Evolutionary conservation across 2,113 vertebrate genomes (phyloP).

Genomic region (Salvator merianae): DNA sequence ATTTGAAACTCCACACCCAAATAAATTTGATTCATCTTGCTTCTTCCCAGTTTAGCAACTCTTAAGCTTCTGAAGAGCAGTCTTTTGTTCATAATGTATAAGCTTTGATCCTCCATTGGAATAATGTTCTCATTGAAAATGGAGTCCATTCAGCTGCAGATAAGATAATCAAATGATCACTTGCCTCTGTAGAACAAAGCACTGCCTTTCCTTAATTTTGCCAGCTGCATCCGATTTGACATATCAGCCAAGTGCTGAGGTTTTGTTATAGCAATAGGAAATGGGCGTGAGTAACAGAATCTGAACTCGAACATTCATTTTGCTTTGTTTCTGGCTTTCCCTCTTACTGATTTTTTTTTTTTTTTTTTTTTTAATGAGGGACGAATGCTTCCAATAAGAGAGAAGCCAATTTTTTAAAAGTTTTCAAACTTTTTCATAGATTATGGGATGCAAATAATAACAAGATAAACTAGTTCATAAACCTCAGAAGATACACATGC

Average conservation of each 20-base stretch:
- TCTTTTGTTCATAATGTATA: conserved; percentile 51
- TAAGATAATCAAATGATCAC: conserved; percentile 66
- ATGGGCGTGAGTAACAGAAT: conserved; percentile 50
- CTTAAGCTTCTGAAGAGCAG: conserved; percentile 61
- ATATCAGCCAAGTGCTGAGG: conserved; percentile 37
- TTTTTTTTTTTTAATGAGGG: background rate
- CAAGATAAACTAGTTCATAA: background rate
- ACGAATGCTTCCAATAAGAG: background rate
- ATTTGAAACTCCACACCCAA: conserved; percentile 28
- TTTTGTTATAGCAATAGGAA: conserved; percentile 48
- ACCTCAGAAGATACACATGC: background rate
- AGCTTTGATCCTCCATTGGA: conserved; percentile 63
- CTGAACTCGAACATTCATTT: conserved; percentile 51
- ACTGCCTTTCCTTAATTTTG: conserved; percentile 23
- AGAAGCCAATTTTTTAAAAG: background rate
- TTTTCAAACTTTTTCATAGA: background rate
- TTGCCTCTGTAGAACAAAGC: conserved; percentile 56
- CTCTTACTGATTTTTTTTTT: conserved; percentile 1
- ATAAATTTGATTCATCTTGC: conserved; percentile 24
- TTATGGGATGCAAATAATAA: background rate
- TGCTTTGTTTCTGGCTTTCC: conserved; percentile 28
- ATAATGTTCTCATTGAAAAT: conserved; percentile 65
- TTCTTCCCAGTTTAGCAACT: conserved; percentile 63
- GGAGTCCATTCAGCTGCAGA: conserved; percentile 58
- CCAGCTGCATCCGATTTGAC: conserved; percentile 50